Evolutionary conservation across 2,888 invertebrate genomes (phyloP).

Genomic region (Tuberolachnus salignus): DNA sequence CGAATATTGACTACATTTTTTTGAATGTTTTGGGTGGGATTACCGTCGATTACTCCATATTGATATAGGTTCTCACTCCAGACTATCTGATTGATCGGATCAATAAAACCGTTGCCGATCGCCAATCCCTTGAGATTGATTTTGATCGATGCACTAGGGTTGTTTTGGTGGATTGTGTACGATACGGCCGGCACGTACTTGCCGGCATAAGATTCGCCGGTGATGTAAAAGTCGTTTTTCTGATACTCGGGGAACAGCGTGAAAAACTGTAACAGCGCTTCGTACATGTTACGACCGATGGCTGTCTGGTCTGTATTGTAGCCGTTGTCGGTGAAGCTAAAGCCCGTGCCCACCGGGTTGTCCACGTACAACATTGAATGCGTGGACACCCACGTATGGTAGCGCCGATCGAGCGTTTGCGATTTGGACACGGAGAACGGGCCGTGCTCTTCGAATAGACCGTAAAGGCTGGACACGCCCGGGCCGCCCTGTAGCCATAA

Average conservation of each 20-base stretch:
- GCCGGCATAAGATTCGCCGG: slow-evolving; percentile 90
- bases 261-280: slow-evolving; percentile 81
- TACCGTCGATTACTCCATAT: slow-evolving; percentile 65
- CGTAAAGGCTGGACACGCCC: slow-evolving; percentile 67
- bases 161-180: slow-evolving; percentile 72
- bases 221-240: slow-evolving; percentile 79
- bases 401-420: slow-evolving; percentile 65
- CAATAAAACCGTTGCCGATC: slow-evolving; percentile 82
- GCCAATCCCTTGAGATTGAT: slow-evolving; percentile 75
- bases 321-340: slow-evolving; percentile 82
- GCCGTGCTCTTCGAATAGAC: slow-evolving; percentile 69
- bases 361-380: slow-evolving; percentile 88
- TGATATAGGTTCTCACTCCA: slow-evolving; percentile 83
- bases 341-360: slow-evolving; percentile 92
- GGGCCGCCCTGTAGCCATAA: slow-evolving; percentile 70
- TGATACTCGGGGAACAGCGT: slow-evolving; percentile 78
- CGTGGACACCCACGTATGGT: slow-evolving; percentile 79
- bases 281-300: slow-evolving; percentile 80
- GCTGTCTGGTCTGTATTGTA: slow-evolving; percentile 79
- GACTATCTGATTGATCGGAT: slow-evolving; percentile 77
- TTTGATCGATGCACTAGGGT: slow-evolving; percentile 67
- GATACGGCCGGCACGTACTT: slow-evolving; percentile 79
- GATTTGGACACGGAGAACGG: slow-evolving; percentile 62
- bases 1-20: too few species aligned
- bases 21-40: too few species aligned